Conservation (phyloP, 2,797 vertebrate genomes). For the Yasuhikotakia modesta region DNA sequence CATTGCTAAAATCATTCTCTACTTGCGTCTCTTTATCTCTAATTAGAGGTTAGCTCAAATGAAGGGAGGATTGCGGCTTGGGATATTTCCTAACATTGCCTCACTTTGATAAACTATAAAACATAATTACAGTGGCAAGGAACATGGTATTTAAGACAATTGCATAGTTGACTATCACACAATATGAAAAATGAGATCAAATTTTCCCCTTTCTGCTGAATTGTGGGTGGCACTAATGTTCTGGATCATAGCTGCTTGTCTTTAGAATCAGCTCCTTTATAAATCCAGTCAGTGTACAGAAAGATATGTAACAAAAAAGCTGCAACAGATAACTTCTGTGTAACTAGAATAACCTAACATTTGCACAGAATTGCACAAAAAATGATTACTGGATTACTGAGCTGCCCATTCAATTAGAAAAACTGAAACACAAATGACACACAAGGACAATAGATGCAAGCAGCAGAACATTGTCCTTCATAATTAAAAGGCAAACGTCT, state of each 20-base stretch:
- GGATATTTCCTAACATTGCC: constrained; percentile 48
- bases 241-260: not conserved
- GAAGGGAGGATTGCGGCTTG: constrained; percentile 45
- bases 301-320: not conserved
- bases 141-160: constrained; percentile 36
- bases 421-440: not conserved
- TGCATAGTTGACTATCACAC: constrained; percentile 8
- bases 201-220: constrained; percentile 6
- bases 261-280: not conserved
- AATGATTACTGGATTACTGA: too few species aligned
- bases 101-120: constrained; percentile 46
- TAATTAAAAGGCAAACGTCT: not conserved
- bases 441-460: not conserved
- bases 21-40: constrained; percentile 33
- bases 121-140: constrained; percentile 18
- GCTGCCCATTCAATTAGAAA: too few species aligned
- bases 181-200: constrained; percentile 13
- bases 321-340: not conserved
- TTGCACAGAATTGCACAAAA: not conserved
- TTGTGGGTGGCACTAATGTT: constrained; percentile 21
- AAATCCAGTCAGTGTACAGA: not conserved
- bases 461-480: not conserved
- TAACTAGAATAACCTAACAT: not conserved
- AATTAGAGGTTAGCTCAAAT: constrained; percentile 49
- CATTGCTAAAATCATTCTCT: constrained; percentile 35